Evolutionary conservation across 2,113 vertebrate species (phyloP).

Genomic region (Neodontobutis hainanensis): DNA sequence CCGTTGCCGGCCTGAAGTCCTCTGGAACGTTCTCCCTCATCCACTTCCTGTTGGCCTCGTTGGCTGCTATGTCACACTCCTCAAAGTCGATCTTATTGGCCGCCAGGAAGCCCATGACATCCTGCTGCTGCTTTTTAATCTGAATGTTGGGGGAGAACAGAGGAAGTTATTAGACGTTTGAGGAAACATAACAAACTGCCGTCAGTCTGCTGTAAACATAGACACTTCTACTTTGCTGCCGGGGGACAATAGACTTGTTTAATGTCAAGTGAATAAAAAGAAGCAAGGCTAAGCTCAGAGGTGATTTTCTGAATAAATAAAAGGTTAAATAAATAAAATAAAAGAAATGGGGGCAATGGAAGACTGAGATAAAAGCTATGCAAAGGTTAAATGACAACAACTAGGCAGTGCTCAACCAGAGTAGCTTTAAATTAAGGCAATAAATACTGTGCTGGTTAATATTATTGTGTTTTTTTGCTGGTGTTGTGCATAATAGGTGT

Average conservation of each 20-base stretch:
- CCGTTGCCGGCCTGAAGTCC: conserved; percentile 84
- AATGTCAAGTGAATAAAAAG: conserved; percentile 7
- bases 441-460: no score
- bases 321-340: no score
- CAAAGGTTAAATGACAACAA: not conserved
- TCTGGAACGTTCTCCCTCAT: conserved; percentile 96
- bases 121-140: conserved; percentile 99
- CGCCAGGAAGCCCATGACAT: conserved; percentile 90
- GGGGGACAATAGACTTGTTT: not conserved
- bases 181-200: conserved; percentile 32
- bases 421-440: no score
- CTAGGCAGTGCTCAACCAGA: no score
- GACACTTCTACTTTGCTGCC: conserved; percentile 19
- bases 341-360: no score
- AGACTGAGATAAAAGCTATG: not conserved
- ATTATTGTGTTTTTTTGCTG: no score
- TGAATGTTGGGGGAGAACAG: conserved; percentile 57
- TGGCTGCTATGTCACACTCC: conserved; percentile 94
- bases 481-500: no score
- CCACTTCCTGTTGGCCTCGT: conserved; percentile 93
- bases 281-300: no score
- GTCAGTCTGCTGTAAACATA: conserved; percentile 23
- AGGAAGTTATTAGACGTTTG: conserved; percentile 53
- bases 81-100: conserved; percentile 95
- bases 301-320: no score